phyloP scores from a whole-genome alignment of 2,113 vertebrate genomes.

The Corythaeola cristata region DNA sequence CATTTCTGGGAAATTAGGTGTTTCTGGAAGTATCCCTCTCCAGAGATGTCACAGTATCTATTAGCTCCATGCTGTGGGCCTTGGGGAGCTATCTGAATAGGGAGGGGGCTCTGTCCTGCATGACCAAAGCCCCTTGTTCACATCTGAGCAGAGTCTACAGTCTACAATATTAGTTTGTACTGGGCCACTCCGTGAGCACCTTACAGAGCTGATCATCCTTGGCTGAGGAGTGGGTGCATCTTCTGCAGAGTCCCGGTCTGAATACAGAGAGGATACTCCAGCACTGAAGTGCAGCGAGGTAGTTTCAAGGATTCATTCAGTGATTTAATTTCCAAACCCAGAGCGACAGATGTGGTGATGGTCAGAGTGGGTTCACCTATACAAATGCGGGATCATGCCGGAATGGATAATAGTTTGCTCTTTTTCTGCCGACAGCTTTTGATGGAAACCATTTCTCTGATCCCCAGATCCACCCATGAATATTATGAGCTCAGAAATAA shows the following conservation, averaged over 20 bases:
- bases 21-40: neutral
- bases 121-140: neutral
- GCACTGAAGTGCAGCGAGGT: neutral
- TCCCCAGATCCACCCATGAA: slow-evolving; percentile 38
- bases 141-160: neutral
- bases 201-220: neutral
- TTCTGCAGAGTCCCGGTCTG: neutral
- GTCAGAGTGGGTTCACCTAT: neutral
- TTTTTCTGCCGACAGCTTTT: slow-evolving; percentile 28
- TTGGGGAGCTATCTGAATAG: neutral
- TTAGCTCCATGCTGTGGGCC: neutral
- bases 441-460: slow-evolving; percentile 42
- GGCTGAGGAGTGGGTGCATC: neutral
- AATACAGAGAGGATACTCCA: neutral
- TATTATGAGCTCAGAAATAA: slow-evolving; percentile 55
- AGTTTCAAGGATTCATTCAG: neutral
- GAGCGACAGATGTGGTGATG: neutral
- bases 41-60: neutral
- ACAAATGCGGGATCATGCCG: neutral
- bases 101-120: neutral
- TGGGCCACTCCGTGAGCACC: neutral
- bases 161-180: neutral
- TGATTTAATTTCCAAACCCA: neutral
- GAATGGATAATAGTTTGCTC: slow-evolving; percentile 3
- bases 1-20: neutral